These are phyloP conservation scores for Callipepla californica DNA, from an alignment of 2,113 vertebrate genomes.

Conservation along the genomic window DNA sequence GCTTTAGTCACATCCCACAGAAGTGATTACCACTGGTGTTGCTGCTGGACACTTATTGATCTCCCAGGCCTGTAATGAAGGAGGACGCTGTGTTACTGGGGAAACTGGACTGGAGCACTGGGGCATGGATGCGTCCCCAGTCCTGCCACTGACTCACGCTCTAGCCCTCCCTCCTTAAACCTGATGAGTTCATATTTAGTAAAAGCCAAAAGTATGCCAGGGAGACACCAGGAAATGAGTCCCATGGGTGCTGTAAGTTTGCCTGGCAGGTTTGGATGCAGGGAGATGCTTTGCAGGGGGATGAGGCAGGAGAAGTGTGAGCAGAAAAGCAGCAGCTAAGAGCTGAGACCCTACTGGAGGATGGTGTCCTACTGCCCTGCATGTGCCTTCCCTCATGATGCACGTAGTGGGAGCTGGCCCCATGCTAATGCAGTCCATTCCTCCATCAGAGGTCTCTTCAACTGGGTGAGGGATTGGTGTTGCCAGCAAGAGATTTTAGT, in stretches of 20 bases:
- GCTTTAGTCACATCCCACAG: neutral
- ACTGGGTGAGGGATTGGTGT: neutral
- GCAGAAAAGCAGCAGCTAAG: neutral
- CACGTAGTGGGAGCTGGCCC: neutral
- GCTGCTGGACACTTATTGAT: neutral
- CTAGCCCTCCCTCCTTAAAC: neutral
- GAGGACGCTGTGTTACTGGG: neutral
- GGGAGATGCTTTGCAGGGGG: neutral
- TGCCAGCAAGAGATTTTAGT: neutral
- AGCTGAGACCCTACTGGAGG: neutral
- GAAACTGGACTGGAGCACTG: neutral
- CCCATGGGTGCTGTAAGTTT: neutral
- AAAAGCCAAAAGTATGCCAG: neutral
- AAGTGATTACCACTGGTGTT: neutral
- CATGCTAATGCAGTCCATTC: neutral
- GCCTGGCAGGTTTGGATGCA: neutral
- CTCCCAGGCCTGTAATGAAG: conserved; percentile 33
- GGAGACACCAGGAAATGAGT: neutral
- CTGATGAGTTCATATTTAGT: conserved; percentile 9
- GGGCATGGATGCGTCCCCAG: neutral
- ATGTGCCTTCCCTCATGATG: neutral
- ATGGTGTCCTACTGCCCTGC: neutral
- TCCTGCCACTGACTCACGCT: neutral
- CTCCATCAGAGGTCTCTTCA: neutral
- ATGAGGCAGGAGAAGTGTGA: neutral